A percentile compares a stretch with the other conserved stretches of the same genome.
Conservation (phyloP, 35 echinoderm and acorn worm genomes). For the Heliocidaris tuberculata region DNA sequence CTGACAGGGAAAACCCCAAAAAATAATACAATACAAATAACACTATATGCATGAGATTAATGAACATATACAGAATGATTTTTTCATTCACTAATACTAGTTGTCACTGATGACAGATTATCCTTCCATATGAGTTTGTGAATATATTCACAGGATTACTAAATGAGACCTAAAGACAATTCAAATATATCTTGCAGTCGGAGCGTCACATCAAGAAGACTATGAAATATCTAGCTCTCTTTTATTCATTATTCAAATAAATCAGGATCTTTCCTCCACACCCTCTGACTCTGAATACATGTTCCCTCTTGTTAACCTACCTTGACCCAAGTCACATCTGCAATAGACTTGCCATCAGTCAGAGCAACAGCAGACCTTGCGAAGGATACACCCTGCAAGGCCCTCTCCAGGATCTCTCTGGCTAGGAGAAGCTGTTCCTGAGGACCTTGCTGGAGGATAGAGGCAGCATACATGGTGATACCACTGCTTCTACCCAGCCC, state of each 20-base stretch:
- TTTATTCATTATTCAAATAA: neutral
- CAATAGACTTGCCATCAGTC: constrained; percentile 91
- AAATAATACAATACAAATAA: neutral
- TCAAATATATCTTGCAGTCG: no score
- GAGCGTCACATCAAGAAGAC: neutral
- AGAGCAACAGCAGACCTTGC: constrained; percentile 83
- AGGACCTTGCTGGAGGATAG: constrained; percentile 77
- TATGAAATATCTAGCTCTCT: neutral
- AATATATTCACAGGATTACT: no score
- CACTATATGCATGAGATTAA: neutral
- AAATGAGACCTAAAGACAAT: no score
- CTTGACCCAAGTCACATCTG: constrained; percentile 97
- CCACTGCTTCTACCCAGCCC: constrained; percentile 43
- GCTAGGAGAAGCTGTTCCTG: constrained; percentile 84
- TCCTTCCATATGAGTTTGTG: no score
- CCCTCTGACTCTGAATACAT: neutral
- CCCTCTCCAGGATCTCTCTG: constrained; percentile 87
- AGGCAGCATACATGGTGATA: constrained; percentile 74
- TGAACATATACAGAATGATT: no score
- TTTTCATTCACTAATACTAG: no score
- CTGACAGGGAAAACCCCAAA: no score
- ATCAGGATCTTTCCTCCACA: neutral
- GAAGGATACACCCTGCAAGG: constrained; percentile 83
- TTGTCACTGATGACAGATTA: no score
- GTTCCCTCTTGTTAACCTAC: constrained; percentile 41